Evolutionary conservation across 2,888 invertebrate species (phyloP).

Genomic region (Brachyptera putata): DNA sequence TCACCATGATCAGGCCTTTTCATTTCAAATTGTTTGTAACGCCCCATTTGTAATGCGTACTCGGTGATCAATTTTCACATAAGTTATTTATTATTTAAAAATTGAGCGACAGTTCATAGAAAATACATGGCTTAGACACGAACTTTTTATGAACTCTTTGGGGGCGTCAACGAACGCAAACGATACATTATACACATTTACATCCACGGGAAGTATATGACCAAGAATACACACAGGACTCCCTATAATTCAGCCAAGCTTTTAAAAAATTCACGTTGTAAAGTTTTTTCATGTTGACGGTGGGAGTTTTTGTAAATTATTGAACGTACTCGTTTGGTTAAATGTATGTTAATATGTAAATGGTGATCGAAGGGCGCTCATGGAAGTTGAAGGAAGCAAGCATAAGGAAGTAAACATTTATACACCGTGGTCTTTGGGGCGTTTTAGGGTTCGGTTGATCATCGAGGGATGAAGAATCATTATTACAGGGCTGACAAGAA

Average conservation of each 20-base stretch:
- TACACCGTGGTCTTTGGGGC: constrained; percentile 8
- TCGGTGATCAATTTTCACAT: background rate
- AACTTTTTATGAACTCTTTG: background rate
- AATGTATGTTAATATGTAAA: background rate
- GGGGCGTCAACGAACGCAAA: background rate
- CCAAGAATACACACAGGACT: background rate
- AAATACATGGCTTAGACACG: background rate
- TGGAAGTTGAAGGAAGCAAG: too few species aligned
- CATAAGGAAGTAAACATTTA: too few species aligned
- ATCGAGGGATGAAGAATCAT: background rate
- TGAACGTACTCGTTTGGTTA: background rate
- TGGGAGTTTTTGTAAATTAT: background rate
- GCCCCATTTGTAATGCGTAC: background rate
- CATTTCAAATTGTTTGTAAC: too few species aligned
- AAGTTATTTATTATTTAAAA: constrained; percentile 2
- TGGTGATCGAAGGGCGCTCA: background rate
- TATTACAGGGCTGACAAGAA: too few species aligned
- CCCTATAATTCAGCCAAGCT: background rate
- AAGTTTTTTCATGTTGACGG: constrained; percentile 15
- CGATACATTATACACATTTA: background rate
- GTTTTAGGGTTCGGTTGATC: background rate
- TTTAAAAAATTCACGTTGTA: constrained; percentile 6
- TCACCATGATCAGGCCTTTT: too few species aligned
- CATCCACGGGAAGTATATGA: background rate
- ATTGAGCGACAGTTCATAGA: background rate